phyloP scores from a whole-genome alignment of 2,888 invertebrate species.

The Nycteola revayana region DNA sequence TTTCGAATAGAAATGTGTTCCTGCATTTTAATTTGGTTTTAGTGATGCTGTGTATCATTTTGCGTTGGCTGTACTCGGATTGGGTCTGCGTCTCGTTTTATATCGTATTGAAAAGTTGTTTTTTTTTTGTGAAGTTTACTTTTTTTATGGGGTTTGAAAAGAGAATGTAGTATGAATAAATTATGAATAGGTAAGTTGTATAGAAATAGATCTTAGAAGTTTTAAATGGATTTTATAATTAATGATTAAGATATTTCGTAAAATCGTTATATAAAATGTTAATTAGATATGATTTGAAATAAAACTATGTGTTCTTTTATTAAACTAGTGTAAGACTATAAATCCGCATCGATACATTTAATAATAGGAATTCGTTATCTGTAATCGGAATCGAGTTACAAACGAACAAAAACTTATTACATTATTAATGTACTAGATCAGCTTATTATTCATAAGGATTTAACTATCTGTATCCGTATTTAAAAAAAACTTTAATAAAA shows the following conservation, averaged over 20 bases:
- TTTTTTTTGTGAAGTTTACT: too few relatives aligned
- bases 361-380: slow-evolving; percentile 19
- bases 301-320: too few relatives aligned
- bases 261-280: too few relatives aligned
- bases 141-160: too few relatives aligned
- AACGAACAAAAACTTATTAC: slow-evolving; percentile 27
- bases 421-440: slow-evolving; percentile 31
- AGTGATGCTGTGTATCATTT: slow-evolving; percentile 32
- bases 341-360: slow-evolving; percentile 8
- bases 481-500: slow-evolving; percentile 21
- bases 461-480: slow-evolving; percentile 32
- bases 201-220: too few relatives aligned
- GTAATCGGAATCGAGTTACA: slow-evolving; percentile 27
- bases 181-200: too few relatives aligned
- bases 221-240: too few relatives aligned
- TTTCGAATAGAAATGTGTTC: slow-evolving; percentile 67
- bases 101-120: too few relatives aligned
- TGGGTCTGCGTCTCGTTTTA: background rate
- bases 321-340: too few relatives aligned
- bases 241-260: too few relatives aligned
- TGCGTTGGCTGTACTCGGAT: background rate
- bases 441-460: slow-evolving; percentile 33
- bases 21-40: slow-evolving; percentile 75
- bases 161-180: too few relatives aligned
- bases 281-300: too few relatives aligned